Evolutionary conservation across 1,140 invertebrate genomes (phyloP).

Genomic region (Penaeus indicus): DNA sequence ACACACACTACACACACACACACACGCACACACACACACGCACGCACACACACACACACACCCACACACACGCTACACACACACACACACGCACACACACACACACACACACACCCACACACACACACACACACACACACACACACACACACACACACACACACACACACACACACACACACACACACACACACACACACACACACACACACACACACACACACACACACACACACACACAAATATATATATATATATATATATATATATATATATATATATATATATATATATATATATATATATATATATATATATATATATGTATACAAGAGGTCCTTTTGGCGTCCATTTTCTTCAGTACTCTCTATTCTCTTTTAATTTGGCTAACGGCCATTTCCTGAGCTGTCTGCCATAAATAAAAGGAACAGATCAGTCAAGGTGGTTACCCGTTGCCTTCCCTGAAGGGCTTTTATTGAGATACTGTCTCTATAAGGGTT

Average conservation of each 20-base stretch:
- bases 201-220: neutral
- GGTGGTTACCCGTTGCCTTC: no score
- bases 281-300: neutral
- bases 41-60: constrained; percentile 1
- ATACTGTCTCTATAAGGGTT: no score
- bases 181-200: neutral
- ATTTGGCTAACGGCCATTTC: no score
- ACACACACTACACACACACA: neutral
- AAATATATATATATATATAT: neutral
- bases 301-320: neutral
- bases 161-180: neutral
- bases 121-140: no score
- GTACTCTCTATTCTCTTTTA: no score
- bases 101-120: no score
- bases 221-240: neutral
- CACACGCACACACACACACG: neutral
- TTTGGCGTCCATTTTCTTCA: no score
- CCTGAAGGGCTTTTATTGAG: no score
- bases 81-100: neutral
- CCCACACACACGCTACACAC: no score
- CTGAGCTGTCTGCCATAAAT: no score
- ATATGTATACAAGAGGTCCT: no score
- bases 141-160: neutral
- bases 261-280: neutral
- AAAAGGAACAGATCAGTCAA: no score